Percentiles rank a stretch among this genome's conserved stretches.
Evolutionary conservation across 2,113 vertebrate genomes (phyloP).

Genomic region (Sinosuthora webbiana): DNA sequence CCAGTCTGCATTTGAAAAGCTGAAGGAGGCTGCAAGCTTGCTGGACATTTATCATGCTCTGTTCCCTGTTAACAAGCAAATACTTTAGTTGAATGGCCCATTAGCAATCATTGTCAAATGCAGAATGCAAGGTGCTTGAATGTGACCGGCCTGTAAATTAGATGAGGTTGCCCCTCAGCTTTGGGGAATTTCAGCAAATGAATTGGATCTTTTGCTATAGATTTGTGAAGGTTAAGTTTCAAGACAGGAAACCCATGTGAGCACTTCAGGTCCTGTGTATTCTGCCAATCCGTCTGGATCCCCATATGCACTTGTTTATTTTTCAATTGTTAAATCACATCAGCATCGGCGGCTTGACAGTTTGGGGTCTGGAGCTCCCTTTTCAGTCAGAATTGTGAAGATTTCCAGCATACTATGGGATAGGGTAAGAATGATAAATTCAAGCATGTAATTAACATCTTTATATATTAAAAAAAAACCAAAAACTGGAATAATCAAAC

Average conservation of each 20-base stretch:
- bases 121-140: conserved; percentile 78
- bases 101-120: conserved; percentile 81
- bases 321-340: conserved; percentile 29
- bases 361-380: background rate
- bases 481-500: background rate
- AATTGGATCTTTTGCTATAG: conserved; percentile 54
- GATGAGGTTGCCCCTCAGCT: conserved; percentile 54
- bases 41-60: conserved; percentile 81
- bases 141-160: conserved; percentile 79
- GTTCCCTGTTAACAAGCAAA: conserved; percentile 82
- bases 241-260: conserved; percentile 11
- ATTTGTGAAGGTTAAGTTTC: conserved; percentile 49
- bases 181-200: conserved; percentile 53
- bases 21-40: conserved; percentile 77
- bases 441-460: background rate
- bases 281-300: background rate
- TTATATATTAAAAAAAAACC: background rate
- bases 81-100: conserved; percentile 80
- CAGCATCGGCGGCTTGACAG: background rate
- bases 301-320: conserved; percentile 10
- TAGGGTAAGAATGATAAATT: conserved; percentile 1
- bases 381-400: background rate
- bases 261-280: conserved; percentile 7
- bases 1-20: conserved; percentile 79
- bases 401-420: background rate